Evolutionary conservation across 64 coral and sea anemone genomes (phyloP).

Genomic region (Stichodactyla helianthus): DNA sequence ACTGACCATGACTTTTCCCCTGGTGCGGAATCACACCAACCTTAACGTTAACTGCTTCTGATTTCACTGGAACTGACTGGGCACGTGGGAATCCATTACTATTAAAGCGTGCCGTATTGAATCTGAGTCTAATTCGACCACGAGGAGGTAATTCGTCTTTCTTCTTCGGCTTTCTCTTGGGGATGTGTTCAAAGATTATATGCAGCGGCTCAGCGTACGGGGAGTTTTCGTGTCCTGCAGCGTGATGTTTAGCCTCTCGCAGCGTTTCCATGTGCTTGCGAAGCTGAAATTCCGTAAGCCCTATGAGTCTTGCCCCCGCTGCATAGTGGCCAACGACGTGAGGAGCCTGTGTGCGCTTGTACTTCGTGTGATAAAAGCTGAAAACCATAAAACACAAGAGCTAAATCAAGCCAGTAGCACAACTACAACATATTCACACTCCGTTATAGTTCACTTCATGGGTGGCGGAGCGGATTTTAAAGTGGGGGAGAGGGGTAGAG

Average conservation of each 20-base stretch:
- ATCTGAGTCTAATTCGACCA: neutral
- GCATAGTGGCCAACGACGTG: slow-evolving; percentile 97
- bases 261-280: slow-evolving; percentile 92
- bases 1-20: no score
- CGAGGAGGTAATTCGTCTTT: neutral
- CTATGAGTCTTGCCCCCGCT: slow-evolving; percentile 86
- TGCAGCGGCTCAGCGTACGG: slow-evolving; percentile 92
- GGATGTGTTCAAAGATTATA: slow-evolving; percentile 68
- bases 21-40: no score
- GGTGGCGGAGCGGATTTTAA: no score
- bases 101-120: neutral
- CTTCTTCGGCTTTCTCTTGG: slow-evolving; percentile 9
- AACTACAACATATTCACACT: no score
- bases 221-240: slow-evolving; percentile 80
- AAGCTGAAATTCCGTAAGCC: slow-evolving; percentile 89
- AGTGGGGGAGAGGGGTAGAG: no score
- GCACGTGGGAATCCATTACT: neutral
- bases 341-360: slow-evolving; percentile 89
- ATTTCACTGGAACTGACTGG: neutral
- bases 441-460: no score
- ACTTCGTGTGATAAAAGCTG: slow-evolving; percentile 92
- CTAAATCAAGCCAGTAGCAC: neutral
- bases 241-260: slow-evolving; percentile 55
- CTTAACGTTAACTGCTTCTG: no score
- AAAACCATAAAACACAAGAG: neutral